Conservation (phyloP, 2,888 invertebrate species). For the Dryobota labecula region DNA sequence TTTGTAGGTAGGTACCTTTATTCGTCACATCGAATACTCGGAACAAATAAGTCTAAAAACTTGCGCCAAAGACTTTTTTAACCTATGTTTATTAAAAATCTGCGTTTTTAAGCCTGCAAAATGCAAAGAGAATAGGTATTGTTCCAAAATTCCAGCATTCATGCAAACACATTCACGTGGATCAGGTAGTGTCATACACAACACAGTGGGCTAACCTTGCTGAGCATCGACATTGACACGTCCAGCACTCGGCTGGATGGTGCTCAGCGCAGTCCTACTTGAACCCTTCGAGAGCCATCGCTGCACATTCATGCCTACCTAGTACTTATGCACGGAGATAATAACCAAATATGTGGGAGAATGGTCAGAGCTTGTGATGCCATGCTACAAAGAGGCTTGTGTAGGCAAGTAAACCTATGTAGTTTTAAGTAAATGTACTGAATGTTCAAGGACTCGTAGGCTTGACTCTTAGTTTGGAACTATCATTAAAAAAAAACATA, state of each 20-base stretch:
- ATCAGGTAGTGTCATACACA: background rate
- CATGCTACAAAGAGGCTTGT: background rate
- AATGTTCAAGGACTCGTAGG: background rate
- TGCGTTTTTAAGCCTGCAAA: background rate
- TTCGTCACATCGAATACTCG: background rate
- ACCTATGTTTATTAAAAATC: background rate
- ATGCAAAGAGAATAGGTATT: background rate
- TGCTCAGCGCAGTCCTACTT: conserved; percentile 75
- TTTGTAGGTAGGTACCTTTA: too few relatives aligned
- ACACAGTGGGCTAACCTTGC: conserved; percentile 58
- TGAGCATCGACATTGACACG: conserved; percentile 82
- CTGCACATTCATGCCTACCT: conserved; percentile 73
- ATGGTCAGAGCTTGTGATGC: background rate
- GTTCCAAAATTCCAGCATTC: background rate
- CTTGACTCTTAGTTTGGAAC: background rate
- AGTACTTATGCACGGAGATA: conserved; percentile 36
- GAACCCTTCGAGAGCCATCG: conserved; percentile 80
- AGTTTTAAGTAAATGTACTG: background rate
- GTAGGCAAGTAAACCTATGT: background rate
- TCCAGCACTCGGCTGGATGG: conserved; percentile 78
- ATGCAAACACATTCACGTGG: background rate
- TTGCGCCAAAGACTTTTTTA: too few relatives aligned
- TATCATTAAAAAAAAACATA: background rate
- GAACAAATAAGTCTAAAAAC: background rate
- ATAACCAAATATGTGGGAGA: conserved; percentile 35